Base-by-base conservation (phyloP, 2,113 vertebrate species). In the Trichomycterus rosablanca region DNA sequence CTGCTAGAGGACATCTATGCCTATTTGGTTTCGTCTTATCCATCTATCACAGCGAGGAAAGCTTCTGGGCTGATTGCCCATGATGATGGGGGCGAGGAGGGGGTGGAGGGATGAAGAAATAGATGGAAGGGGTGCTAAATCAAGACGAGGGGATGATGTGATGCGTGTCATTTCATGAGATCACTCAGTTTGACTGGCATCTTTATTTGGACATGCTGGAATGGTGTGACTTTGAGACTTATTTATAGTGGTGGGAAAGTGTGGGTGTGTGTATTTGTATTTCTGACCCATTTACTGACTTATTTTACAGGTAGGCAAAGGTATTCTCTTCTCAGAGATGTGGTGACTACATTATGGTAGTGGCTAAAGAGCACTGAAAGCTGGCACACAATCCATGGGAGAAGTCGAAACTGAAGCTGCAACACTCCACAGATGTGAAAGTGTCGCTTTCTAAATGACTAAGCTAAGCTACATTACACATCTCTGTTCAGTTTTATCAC, bases 131-230 rank as follows among this genome's bases (percentile, higher is more conserved):
- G 52, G 30, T 58, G 34, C 66, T 71, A 66, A 68, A 75, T 68
- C 43, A 49, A 68, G 72, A 42, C 3, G n/a, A 73, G 62, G 40
- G 58, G 26, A 61, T 61, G 57, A 69, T 69, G 32, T 64, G 62
- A 61, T 58, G 51, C 18, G 56, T 66, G 57, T 69, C 66, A 62
- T 59, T 66, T 60, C 66, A 39, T 26, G 52, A 39, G 61, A 69
- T 65, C 57, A 3, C 18, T 58, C 56, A 57, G n/a, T 66, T 61
- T 73, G 66, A 69, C 48, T 61, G 66, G 69, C 71, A 62, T 22
- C 11, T 35, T 65, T 28, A 54, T 53, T 58, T 12, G 15, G 63
- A 39, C 20, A 34, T 24, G 34, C 60, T 64, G 24, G 37, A 39
- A 0, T 39, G 19, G 42, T 15, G 14, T 24, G n/a, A n/a, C n/a